Evolutionary conservation across 1,140 invertebrate genomes (phyloP).

Genomic region (Caligus rogercresseyi): DNA sequence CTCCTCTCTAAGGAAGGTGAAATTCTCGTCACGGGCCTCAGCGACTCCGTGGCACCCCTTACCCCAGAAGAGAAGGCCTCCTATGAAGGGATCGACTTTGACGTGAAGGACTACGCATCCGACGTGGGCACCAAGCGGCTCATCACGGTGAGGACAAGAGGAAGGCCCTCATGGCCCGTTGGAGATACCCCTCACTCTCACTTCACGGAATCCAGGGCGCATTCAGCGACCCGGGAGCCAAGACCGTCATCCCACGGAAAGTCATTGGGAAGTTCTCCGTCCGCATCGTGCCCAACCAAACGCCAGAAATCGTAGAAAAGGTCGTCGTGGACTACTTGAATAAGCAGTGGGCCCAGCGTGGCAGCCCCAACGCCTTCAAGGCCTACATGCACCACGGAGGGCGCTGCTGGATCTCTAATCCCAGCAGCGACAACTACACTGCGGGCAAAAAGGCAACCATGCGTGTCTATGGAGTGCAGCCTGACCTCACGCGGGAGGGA

Average conservation of each 20-base stretch:
- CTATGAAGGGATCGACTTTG: constrained; percentile 79
- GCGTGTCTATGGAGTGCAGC: constrained; percentile 74
- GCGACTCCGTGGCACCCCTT: constrained; percentile 51
- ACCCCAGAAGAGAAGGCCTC: constrained; percentile 52
- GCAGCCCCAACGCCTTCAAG: constrained; percentile 56
- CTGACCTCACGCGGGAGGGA: constrained; percentile 88
- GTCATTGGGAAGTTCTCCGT: constrained; percentile 93
- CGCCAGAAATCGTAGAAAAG: constrained; percentile 51
- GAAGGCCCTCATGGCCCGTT: constrained; percentile 65
- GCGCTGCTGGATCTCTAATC: constrained; percentile 77
- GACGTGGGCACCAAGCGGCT: constrained; percentile 43
- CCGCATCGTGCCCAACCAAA: constrained; percentile 77
- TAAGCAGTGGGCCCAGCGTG: constrained; percentile 44
- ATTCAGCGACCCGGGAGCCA: constrained; percentile 72
- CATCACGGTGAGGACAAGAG: constrained; percentile 25
- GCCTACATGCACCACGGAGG: constrained; percentile 53
- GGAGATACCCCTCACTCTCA: constrained; percentile 73
- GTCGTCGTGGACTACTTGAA: constrained; percentile 52
- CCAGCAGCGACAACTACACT: constrained; percentile 72
- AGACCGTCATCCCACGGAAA: constrained; percentile 81
- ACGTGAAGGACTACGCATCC: constrained; percentile 52
- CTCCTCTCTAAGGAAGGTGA: constrained; percentile 63
- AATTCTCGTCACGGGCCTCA: constrained; percentile 59
- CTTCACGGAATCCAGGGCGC: constrained; percentile 86
- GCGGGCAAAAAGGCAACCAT: constrained; percentile 70